phyloP scores from a whole-genome alignment of 2,888 invertebrate species.

The Limenitis camilla region DNA sequence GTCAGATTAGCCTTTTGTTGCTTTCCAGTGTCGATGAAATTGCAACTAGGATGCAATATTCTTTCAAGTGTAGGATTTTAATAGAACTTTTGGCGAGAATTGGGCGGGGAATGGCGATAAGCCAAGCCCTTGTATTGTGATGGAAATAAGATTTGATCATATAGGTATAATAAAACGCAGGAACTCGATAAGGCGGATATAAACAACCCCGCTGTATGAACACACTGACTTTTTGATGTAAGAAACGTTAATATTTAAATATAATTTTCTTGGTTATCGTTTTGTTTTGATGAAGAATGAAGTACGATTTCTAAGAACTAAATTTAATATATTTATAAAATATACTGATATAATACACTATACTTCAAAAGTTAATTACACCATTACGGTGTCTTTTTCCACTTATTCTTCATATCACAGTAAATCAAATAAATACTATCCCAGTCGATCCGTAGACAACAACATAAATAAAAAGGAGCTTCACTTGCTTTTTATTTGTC shows the following conservation, averaged over 20 bases:
- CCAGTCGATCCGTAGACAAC: neutral
- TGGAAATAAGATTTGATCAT: conserved; percentile 67
- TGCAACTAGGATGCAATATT: conserved; percentile 16
- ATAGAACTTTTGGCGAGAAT: conserved; percentile 19
- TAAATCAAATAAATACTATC: neutral
- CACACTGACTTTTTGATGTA: conserved; percentile 5
- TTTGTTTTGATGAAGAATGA: neutral
- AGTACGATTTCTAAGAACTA: too few species aligned
- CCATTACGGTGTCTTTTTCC: too few species aligned
- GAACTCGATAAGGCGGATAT: conserved; percentile 56
- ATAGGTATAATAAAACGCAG: conserved; percentile 54
- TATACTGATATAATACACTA: too few species aligned
- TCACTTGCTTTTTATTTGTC: conserved; percentile 3
- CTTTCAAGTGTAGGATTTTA: conserved; percentile 20
- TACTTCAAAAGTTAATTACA: too few species aligned
- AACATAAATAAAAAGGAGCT: neutral
- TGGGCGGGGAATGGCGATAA: conserved; percentile 32
- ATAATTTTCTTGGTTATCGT: neutral
- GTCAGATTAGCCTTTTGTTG: too few species aligned
- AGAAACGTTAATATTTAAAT: neutral
- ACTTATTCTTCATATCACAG: neutral
- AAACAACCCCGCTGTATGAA: conserved; percentile 40
- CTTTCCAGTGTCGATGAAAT: neutral
- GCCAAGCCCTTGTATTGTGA: conserved; percentile 63
- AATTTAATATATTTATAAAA: too few species aligned